These are phyloP conservation scores for Mandrillus leucophaeus DNA, from an alignment of 2,113 vertebrate genomes.

Conservation along the genomic window DNA sequence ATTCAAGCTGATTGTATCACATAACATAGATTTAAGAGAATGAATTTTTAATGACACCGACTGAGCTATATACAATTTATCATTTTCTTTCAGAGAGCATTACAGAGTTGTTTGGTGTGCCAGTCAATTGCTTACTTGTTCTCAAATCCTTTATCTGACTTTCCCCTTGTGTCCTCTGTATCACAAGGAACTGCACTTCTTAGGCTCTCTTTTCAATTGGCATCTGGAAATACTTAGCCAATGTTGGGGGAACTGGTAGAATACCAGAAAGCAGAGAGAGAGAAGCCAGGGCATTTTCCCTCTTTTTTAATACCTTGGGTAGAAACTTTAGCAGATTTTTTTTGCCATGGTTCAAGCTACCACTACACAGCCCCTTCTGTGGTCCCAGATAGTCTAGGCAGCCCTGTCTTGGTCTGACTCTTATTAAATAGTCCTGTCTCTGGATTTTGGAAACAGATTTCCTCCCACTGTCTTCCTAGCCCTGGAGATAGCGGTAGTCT, in stretches of 20 bases:
- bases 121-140: background rate
- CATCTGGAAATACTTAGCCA: background rate
- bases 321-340: background rate
- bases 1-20: background rate
- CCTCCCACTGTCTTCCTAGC: background rate
- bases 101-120: background rate
- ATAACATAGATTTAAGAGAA: background rate
- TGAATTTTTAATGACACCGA: background rate
- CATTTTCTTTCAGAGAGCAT: constrained; percentile 3
- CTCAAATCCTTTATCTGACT: background rate
- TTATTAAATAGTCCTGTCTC: background rate
- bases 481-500: background rate
- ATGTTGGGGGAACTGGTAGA: background rate
- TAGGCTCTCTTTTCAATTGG: background rate
- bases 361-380: background rate
- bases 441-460: background rate
- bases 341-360: background rate
- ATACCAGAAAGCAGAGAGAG: background rate
- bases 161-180: background rate
- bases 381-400: background rate
- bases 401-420: background rate
- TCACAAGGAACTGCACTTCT: background rate
- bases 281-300: background rate
- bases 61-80: background rate
- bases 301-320: background rate